Percentiles rank a stretch among this genome's conserved stretches.
phyloP scores from a whole-genome alignment of 2,888 invertebrate species.

The Entomobrya proxima region DNA sequence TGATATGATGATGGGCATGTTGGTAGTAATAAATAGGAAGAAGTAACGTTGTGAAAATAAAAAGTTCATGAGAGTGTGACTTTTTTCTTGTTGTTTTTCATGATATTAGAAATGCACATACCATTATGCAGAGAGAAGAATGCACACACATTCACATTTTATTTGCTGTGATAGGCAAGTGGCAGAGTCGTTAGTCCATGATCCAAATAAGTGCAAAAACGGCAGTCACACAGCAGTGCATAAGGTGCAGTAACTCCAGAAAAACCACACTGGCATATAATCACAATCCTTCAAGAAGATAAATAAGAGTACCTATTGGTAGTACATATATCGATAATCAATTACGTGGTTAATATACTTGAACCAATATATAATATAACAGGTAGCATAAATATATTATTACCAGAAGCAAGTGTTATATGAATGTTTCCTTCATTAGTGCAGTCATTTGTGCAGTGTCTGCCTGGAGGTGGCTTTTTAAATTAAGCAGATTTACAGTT shows the following conservation, averaged over 20 bases:
- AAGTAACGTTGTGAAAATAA: background rate
- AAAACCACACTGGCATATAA: background rate
- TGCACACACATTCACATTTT: background rate
- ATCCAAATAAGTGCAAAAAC: background rate
- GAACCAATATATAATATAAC: background rate
- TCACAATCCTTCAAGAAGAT: conserved; percentile 2
- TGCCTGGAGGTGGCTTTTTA: too few relatives aligned
- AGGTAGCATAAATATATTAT: background rate
- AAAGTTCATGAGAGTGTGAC: background rate
- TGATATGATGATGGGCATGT: too few relatives aligned
- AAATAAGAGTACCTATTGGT: too few relatives aligned
- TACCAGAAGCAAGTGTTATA: too few relatives aligned
- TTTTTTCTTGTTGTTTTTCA: background rate
- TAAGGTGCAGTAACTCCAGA: conserved; percentile 27
- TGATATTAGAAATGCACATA: conserved; percentile 15
- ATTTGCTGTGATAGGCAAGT: too few relatives aligned
- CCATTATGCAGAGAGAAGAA: background rate
- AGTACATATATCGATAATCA: too few relatives aligned
- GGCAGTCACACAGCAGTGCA: too few relatives aligned
- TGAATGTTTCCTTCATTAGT: too few relatives aligned
- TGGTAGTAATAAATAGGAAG: background rate
- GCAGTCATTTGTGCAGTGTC: too few relatives aligned
- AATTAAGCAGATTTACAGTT: too few relatives aligned
- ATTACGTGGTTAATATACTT: too few relatives aligned
- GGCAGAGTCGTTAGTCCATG: too few relatives aligned